Base-by-base conservation (phyloP, 37 sponge, comb jelly and placozoan genomes). In the Cliona cf. orientalis region DNA sequence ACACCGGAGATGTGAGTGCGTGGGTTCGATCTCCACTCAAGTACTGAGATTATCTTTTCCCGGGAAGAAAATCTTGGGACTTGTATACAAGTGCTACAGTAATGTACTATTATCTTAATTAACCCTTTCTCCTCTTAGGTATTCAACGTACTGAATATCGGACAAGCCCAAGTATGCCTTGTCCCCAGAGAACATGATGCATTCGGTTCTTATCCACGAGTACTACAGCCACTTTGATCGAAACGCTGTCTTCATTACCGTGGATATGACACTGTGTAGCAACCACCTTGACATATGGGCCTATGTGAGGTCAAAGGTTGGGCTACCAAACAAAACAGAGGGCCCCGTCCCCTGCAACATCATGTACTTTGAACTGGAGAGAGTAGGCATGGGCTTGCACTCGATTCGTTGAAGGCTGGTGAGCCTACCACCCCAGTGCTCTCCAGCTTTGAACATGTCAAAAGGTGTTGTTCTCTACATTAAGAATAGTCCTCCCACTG, bases 181-280 rank as follows among this genome's bases (percentile, higher is more conserved):
- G 7, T 75, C 86, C 28, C 34, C 64, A 32, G 87, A 87, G 45
- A 78, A 80, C 65, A 92, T 81, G 44, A 86, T 75, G 58, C 96
- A 95, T 45, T 78, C 94, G 37, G 85, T 81, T 1, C 87, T 95
- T 19, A 92, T 95, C 7, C 96, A 95, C 34, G 95, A 95, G 53
- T 95, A 90, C 46, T 95, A 91, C 89, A 72, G 63, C 42, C 62
- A 89, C 0, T 49, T 75, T 26, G 89, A 88, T 45, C 44, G 80
- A 38, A 58, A 45, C 37, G 90, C 94, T 6, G 71, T 95, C 57
- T 91, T 94, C 46, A n/a, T 95, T 40, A 92, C 91, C 43, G 46
- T 95, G 44, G 96, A 95, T 41, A 89, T 90, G 0, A 82, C 74
- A 3, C 80, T 95, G 37, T 75, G 58, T 38, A 85, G 44, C 40